Conservation (phyloP, 2,888 invertebrate species). For the Isoperla grammatica region DNA sequence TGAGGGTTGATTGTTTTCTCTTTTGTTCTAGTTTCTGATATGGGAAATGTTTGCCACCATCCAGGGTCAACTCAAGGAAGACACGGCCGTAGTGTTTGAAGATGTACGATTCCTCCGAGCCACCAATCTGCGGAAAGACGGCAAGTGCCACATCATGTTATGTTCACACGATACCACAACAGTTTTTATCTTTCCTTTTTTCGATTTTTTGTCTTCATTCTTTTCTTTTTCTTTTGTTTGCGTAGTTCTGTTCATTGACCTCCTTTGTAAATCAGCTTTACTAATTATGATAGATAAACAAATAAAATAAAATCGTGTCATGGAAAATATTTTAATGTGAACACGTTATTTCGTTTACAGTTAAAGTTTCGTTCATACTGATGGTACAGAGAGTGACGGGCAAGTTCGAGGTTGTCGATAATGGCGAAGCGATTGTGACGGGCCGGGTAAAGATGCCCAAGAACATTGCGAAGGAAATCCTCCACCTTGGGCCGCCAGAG, state of each 20-base stretch:
- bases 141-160: conserved; percentile 9
- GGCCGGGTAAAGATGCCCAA: conserved; percentile 14
- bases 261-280: no score
- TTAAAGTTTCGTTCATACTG: conserved; percentile 30
- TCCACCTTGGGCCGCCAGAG: background rate
- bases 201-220: no score
- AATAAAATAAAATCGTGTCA: no score
- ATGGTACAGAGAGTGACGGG: conserved; percentile 25
- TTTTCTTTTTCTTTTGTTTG: no score
- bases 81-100: conserved; percentile 76
- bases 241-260: no score
- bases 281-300: no score
- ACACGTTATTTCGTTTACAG: conserved; percentile 4
- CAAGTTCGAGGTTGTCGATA: conserved; percentile 27
- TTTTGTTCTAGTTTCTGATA: conserved; percentile 52
- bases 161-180: background rate
- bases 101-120: conserved; percentile 79
- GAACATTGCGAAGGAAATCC: background rate
- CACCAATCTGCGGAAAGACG: conserved; percentile 67
- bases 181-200: no score
- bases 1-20: no score
- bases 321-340: no score
- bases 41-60: conserved; percentile 75
- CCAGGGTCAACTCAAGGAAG: conserved; percentile 57
- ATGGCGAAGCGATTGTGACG: conserved; percentile 20